These are phyloP conservation scores for Trichopoda pennipes DNA, from an alignment of 2,888 invertebrate species.

Conservation along the genomic window DNA sequence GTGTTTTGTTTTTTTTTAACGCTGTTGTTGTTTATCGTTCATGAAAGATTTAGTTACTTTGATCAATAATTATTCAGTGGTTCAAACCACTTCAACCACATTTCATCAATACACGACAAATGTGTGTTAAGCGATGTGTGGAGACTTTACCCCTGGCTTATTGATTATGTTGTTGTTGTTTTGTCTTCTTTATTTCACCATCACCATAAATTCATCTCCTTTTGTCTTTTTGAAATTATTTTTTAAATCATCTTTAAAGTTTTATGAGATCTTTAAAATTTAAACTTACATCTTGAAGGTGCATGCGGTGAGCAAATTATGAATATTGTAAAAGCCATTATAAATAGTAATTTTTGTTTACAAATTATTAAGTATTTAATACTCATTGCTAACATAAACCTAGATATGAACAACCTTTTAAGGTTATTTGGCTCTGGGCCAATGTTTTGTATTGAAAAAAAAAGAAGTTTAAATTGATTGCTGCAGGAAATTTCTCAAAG, in stretches of 20 bases:
- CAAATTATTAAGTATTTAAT: constrained; percentile 1
- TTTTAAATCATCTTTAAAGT: constrained; percentile 5
- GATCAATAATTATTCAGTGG: constrained; percentile 31
- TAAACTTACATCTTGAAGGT: neutral
- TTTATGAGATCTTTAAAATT: constrained; percentile 22
- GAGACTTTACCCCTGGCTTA: neutral
- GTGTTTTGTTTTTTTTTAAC: neutral
- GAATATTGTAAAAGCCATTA: constrained; percentile 1
- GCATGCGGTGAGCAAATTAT: constrained; percentile 6
- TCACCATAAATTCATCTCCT: neutral
- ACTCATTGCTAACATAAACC: neutral
- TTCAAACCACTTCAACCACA: constrained; percentile 59
- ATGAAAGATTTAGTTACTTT: neutral
- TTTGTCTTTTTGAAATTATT: neutral
- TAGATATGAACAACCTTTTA: constrained; percentile 11
- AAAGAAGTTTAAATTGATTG: neutral
- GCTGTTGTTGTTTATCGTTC: neutral
- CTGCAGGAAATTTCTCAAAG: too few species aligned
- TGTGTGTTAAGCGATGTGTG: neutral
- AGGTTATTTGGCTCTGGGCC: constrained; percentile 21
- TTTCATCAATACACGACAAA: constrained; percentile 37
- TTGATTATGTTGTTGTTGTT: constrained; percentile 15
- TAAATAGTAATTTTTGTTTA: neutral
- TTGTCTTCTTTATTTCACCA: neutral
- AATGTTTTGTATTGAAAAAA: constrained; percentile 12